Conservation (phyloP, 1,140 invertebrate species). For the Parasteatoda tepidariorum region DNA sequence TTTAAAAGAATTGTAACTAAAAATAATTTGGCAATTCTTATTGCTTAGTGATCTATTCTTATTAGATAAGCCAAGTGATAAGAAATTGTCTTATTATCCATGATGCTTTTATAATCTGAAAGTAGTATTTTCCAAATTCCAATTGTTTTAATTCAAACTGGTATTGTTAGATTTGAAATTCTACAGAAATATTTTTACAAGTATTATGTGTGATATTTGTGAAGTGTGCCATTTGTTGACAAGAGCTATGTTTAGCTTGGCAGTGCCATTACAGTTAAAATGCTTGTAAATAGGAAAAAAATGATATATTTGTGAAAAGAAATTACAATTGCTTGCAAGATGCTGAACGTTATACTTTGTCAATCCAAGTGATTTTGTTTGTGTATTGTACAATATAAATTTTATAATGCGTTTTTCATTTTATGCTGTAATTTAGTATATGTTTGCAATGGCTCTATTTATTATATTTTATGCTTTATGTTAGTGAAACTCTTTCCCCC, state of each 20-base stretch:
- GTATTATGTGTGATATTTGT: constrained; percentile 31
- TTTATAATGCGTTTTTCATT: not conserved
- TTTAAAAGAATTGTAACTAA: not conserved
- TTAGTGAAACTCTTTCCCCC: no score
- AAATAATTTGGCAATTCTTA: not conserved
- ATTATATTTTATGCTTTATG: no score
- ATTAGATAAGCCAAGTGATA: not conserved
- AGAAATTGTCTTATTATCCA: not conserved
- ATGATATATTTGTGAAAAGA: constrained; percentile 34
- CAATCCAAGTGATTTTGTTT: constrained; percentile 33
- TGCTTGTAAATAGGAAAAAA: constrained; percentile 22
- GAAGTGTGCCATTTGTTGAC: constrained; percentile 56
- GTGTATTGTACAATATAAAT: constrained; percentile 9
- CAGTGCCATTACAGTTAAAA: constrained; percentile 43
- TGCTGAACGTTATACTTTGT: constrained; percentile 20
- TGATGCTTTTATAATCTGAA: not conserved
- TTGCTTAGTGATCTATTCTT: not conserved
- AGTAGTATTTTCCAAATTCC: no score
- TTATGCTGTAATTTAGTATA: not conserved
- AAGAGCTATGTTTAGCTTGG: constrained; percentile 55
- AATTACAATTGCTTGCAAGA: constrained; percentile 39
- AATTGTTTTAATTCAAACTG: no score
- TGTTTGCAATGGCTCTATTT: not conserved
- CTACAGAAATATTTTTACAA: not conserved
- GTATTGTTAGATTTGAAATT: no score